Conservation (phyloP, 1,140 invertebrate species). For the Drosophila trapezifrons region DNA sequence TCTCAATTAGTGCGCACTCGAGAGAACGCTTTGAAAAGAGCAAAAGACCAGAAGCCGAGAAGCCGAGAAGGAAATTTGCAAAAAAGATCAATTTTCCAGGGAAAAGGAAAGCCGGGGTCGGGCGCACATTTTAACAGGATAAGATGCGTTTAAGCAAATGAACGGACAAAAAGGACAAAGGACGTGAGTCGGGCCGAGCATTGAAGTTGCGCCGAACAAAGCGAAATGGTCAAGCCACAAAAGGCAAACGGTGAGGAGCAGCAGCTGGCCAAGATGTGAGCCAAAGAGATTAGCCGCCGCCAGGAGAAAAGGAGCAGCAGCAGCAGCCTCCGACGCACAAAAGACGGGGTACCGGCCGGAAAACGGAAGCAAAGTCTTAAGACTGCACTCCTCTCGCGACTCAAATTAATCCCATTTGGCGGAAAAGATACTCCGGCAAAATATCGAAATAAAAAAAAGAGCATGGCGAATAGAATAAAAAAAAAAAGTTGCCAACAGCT, state of each 20-base stretch:
- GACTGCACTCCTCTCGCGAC: constrained; percentile 17
- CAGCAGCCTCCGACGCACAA: constrained; percentile 16
- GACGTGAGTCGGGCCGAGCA: constrained; percentile 34
- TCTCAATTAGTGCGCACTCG: constrained; percentile 63
- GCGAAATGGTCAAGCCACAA: constrained; percentile 74
- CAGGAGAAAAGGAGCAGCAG: constrained; percentile 27
- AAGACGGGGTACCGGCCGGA: constrained; percentile 5
- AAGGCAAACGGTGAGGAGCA: constrained; percentile 60
- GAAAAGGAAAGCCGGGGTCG: constrained; percentile 32
- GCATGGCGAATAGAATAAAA: constrained; percentile 56
- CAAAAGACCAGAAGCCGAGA: constrained; percentile 44
- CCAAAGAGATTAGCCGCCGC: constrained; percentile 42
- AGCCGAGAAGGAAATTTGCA: constrained; percentile 66
- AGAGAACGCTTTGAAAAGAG: constrained; percentile 31
- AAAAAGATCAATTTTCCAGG: constrained; percentile 73
- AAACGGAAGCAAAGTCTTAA: constrained; percentile 46
- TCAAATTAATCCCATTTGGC: constrained; percentile 62
- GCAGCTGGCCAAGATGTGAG: constrained; percentile 56
- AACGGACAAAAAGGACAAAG: constrained; percentile 57
- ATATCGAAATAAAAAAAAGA: constrained; percentile 31
- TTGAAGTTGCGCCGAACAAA: constrained; percentile 39
- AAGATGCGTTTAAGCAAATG: constrained; percentile 74
- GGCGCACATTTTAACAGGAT: constrained; percentile 70
- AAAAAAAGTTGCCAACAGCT: constrained; percentile 38
- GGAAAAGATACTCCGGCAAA: constrained; percentile 40